phyloP scores from a whole-genome alignment of 1,140 invertebrate species.

The Lepidurus apus region DNA sequence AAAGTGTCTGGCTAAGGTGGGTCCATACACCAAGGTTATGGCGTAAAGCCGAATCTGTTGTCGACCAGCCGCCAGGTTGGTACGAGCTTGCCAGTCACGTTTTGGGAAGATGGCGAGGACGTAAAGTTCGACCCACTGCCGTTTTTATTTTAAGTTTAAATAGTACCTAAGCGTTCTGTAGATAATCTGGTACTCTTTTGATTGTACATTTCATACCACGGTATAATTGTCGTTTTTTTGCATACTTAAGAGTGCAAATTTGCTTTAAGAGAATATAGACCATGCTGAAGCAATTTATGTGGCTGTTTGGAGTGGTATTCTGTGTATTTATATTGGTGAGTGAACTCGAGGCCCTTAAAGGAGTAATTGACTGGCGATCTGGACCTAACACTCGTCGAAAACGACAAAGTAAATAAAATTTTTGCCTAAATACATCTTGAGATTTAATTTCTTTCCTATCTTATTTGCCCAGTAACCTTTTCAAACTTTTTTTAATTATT shows the following conservation, averaged over 20 bases:
- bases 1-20: neutral
- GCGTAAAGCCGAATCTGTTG: neutral
- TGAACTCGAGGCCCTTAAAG: conserved; percentile 5
- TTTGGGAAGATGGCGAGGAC: neutral
- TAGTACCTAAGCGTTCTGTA: no score
- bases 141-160: neutral
- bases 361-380: conserved; percentile 5
- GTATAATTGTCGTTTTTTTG: no score
- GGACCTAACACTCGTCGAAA: neutral
- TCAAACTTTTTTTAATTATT: no score
- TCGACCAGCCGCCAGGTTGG: neutral
- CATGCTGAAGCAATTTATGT: neutral
- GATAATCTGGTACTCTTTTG: no score
- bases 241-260: no score
- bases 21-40: conserved; percentile 3
- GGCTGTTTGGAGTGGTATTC: neutral
- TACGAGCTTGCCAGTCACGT: conserved; percentile 8
- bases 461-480: neutral
- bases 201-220: no score
- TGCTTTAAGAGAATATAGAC: neutral
- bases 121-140: neutral
- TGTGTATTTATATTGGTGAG: neutral
- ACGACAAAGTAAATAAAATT: neutral
- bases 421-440: no score
- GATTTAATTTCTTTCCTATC: no score